Evolutionary conservation across 1,140 invertebrate species (phyloP).

Genomic region (Drosophila melanica): DNA sequence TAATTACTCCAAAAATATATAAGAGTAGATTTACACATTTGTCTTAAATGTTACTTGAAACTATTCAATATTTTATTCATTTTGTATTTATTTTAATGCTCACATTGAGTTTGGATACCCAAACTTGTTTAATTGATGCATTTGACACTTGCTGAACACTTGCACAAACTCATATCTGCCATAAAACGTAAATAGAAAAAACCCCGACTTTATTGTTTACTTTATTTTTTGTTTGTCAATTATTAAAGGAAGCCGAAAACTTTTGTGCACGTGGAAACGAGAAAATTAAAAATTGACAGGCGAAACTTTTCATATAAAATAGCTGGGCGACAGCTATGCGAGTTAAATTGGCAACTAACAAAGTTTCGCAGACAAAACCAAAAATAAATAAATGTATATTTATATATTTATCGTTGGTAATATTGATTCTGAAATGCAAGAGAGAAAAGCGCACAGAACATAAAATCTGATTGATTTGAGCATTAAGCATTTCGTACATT

Average conservation of each 20-base stretch:
- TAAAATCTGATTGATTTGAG: constrained; percentile 51
- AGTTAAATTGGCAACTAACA: constrained; percentile 11
- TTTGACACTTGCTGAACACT: neutral
- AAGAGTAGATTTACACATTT: too few species aligned
- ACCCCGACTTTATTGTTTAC: neutral
- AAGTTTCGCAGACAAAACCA: constrained; percentile 8
- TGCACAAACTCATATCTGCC: neutral
- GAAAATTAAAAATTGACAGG: constrained; percentile 51
- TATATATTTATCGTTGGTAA: neutral
- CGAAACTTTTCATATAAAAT: constrained; percentile 59
- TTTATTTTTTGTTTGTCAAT: neutral
- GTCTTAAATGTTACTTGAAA: too few species aligned
- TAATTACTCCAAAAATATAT: too few species aligned
- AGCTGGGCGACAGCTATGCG: constrained; percentile 4
- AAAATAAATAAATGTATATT: neutral
- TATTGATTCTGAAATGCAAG: neutral
- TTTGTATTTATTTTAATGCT: too few species aligned
- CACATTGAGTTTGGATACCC: neutral
- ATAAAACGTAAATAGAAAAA: neutral
- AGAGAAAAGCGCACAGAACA: constrained; percentile 1
- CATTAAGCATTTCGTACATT: constrained; percentile 14
- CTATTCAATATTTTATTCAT: too few species aligned
- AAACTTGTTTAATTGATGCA: neutral
- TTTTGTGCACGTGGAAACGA: constrained; percentile 11
- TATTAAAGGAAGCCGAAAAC: constrained; percentile 18